Conservation (phyloP, 2,888 invertebrate genomes). For the Drosophila antonietae region DNA sequence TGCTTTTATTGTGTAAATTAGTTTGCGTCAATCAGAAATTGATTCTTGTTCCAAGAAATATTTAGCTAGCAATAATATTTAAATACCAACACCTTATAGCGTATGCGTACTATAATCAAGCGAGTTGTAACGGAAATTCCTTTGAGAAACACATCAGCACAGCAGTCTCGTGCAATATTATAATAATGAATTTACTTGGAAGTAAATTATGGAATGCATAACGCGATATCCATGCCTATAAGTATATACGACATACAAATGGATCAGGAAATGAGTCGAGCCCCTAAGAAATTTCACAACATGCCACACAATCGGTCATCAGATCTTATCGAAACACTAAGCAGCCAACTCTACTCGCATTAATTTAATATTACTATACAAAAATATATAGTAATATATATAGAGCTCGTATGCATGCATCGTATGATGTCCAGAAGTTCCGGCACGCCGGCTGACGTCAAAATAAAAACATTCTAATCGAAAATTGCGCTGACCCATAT, state of each 20-base stretch:
- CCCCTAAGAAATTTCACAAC: slow-evolving; percentile 52
- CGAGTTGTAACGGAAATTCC: slow-evolving; percentile 12
- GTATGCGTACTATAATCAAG: too few species aligned
- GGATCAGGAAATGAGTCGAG: slow-evolving; percentile 70
- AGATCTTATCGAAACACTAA: slow-evolving; percentile 46
- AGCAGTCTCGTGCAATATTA: slow-evolving; percentile 7
- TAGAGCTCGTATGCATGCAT: slow-evolving; percentile 41
- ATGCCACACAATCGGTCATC: slow-evolving; percentile 22
- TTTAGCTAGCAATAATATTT: not conserved
- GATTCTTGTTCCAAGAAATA: not conserved
- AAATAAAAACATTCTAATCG: slow-evolving; percentile 57
- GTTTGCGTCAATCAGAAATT: not conserved
- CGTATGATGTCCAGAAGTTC: slow-evolving; percentile 63
- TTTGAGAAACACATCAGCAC: not conserved
- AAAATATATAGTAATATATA: not conserved
- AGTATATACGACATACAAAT: not conserved
- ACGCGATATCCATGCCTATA: slow-evolving; percentile 19
- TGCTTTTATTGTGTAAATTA: slow-evolving; percentile 11
- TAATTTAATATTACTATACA: slow-evolving; percentile 15
- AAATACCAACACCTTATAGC: not conserved
- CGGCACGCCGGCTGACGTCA: slow-evolving; percentile 67
- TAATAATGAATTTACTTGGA: slow-evolving; percentile 18
- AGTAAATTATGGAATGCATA: not conserved
- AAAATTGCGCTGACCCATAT: slow-evolving; percentile 66
- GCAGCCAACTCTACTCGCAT: slow-evolving; percentile 2